phyloP scores from a whole-genome alignment of 2,797 vertebrate species.

The Adelosebastes latens region DNA sequence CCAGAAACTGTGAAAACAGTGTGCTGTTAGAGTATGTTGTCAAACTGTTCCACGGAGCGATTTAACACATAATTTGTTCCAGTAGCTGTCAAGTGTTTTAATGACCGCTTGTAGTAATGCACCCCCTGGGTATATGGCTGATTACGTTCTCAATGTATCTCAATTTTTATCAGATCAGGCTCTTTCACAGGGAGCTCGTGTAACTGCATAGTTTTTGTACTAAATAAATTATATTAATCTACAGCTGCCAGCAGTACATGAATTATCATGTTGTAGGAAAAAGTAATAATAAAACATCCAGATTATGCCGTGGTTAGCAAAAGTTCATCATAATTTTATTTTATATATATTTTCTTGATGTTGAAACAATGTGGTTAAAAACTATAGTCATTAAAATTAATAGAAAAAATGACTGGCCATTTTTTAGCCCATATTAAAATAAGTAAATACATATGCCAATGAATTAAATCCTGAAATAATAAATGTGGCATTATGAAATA shows the following conservation, averaged over 20 bases:
- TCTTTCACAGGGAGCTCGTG: neutral
- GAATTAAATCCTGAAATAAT: too few species aligned
- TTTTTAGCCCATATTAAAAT: too few species aligned
- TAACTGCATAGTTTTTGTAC: neutral
- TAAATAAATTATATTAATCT: neutral
- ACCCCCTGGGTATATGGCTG: slow-evolving; percentile 30
- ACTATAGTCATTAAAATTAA: neutral
- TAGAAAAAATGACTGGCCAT: neutral
- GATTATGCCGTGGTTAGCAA: neutral
- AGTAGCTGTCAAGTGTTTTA: slow-evolving; percentile 39
- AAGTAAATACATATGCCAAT: too few species aligned
- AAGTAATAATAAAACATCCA: neutral
- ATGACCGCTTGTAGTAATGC: slow-evolving; percentile 37
- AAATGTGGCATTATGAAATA: too few species aligned
- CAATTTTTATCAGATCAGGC: slow-evolving; percentile 23
- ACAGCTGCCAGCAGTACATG: neutral
- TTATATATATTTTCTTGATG: neutral
- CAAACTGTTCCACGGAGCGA: slow-evolving; percentile 2
- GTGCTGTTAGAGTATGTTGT: neutral
- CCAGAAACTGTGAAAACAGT: neutral
- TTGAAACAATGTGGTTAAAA: neutral
- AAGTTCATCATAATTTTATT: neutral
- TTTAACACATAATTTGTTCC: slow-evolving; percentile 27
- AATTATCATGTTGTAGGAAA: neutral
- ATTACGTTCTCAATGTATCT: slow-evolving; percentile 39